Conservation (phyloP, 2,113 vertebrate species). For the Hippocampus guttulatus region DNA sequence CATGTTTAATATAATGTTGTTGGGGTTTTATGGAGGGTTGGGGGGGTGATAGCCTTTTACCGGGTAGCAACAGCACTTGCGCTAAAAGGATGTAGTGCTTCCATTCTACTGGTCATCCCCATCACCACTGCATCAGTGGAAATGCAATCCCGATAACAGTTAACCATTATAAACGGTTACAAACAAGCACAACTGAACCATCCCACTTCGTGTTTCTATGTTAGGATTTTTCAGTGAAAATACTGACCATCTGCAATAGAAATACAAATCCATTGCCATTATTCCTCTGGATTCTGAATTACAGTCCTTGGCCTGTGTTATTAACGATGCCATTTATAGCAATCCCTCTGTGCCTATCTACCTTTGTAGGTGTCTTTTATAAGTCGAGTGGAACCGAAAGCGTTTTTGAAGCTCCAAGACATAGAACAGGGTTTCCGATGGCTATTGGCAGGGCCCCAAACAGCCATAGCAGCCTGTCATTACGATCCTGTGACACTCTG, state of each 20-base stretch:
- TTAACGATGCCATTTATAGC: constrained; percentile 18
- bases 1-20: neutral
- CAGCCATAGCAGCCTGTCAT: constrained; percentile 53
- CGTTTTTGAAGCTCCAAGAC: constrained; percentile 20
- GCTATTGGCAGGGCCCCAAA: constrained; percentile 28
- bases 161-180: no score
- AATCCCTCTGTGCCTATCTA: constrained; percentile 29
- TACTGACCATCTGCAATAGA: neutral
- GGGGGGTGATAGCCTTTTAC: neutral
- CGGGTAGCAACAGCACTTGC: neutral
- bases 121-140: neutral
- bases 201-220: neutral
- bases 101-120: neutral
- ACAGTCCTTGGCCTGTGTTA: constrained; percentile 1
- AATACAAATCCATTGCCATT: neutral
- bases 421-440: constrained; percentile 21
- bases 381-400: constrained; percentile 40
- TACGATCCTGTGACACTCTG: constrained; percentile 44
- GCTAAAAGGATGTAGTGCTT: neutral
- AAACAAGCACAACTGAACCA: neutral
- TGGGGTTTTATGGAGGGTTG: no score
- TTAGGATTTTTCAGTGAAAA: neutral
- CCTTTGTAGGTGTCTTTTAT: constrained; percentile 41
- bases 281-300: neutral
- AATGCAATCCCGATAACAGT: neutral